A percentile compares a stretch with the other conserved stretches of the same genome.
These are phyloP conservation scores for Axea sp. DNA, from an alignment of 2,888 invertebrate species.

Conservation along the genomic window DNA sequence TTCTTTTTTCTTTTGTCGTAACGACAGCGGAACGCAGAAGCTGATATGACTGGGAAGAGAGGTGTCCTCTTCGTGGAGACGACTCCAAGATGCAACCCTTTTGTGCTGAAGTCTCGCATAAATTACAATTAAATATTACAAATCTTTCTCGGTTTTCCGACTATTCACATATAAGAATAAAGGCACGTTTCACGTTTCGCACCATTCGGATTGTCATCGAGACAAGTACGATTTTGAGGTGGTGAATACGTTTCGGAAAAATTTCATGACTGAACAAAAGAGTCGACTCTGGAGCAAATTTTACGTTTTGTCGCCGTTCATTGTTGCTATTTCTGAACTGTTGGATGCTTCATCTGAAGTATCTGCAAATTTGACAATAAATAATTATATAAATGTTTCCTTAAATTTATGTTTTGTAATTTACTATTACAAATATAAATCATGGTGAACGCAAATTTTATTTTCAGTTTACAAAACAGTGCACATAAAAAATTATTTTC, in stretches of 20 bases:
- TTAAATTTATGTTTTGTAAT: no score
- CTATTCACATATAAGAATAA: slow-evolving; percentile 27
- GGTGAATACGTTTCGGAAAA: no score
- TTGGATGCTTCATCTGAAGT: slow-evolving; percentile 32
- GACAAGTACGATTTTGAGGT: slow-evolving; percentile 2
- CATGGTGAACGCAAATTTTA: no score
- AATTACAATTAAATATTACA: neutral
- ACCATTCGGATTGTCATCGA: slow-evolving; percentile 10
- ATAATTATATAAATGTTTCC: no score
- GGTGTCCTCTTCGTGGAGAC: slow-evolving; percentile 8
- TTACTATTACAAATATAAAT: no score
- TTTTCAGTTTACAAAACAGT: no score
- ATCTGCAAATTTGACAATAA: slow-evolving; percentile 2
- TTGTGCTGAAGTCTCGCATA: neutral
- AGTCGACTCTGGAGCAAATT: neutral
- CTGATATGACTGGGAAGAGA: slow-evolving; percentile 20
- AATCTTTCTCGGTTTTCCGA: no score
- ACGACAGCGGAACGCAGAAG: neutral
- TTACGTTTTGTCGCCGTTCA: slow-evolving; percentile 38
- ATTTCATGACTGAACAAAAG: slow-evolving; percentile 26
- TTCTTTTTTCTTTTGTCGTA: slow-evolving; percentile 7
- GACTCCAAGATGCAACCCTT: slow-evolving; percentile 1
- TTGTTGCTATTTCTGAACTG: neutral
- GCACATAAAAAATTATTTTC: no score
- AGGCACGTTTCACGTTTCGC: slow-evolving; percentile 44